These are phyloP conservation scores for Mythimna albipuncta DNA, from an alignment of 2,888 invertebrate species.

Conservation along the genomic window DNA sequence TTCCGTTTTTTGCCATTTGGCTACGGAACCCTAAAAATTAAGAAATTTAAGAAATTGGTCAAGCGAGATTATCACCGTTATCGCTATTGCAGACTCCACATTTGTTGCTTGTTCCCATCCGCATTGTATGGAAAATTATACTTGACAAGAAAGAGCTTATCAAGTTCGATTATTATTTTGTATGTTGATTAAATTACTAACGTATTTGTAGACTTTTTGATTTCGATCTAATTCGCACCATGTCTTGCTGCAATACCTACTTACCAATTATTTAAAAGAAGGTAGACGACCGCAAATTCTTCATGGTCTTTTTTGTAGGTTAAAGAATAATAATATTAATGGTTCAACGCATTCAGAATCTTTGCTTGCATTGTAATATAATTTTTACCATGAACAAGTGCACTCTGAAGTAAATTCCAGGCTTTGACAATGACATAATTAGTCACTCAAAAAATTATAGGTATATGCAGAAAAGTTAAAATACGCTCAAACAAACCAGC, in stretches of 20 bases:
- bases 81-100: neutral
- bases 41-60: too few relatives aligned
- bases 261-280: constrained; percentile 21
- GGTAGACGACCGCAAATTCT: constrained; percentile 9
- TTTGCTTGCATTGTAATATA: constrained; percentile 2
- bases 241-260: constrained; percentile 17
- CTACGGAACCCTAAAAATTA: too few relatives aligned
- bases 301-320: constrained; percentile 26
- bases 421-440: constrained; percentile 16
- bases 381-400: neutral
- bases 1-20: too few relatives aligned
- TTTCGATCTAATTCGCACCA: constrained; percentile 1
- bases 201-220: constrained; percentile 2
- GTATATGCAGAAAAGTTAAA: neutral
- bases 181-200: constrained; percentile 2
- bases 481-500: neutral
- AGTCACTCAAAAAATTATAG: neutral
- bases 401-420: neutral
- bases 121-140: neutral
- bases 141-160: neutral
- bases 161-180: neutral
- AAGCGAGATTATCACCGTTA: neutral
- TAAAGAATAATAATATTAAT: constrained; percentile 16
- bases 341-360: constrained; percentile 13
- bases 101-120: neutral